Conservation (phyloP, 2,888 invertebrate genomes). For the Tupiocoris notatus region DNA sequence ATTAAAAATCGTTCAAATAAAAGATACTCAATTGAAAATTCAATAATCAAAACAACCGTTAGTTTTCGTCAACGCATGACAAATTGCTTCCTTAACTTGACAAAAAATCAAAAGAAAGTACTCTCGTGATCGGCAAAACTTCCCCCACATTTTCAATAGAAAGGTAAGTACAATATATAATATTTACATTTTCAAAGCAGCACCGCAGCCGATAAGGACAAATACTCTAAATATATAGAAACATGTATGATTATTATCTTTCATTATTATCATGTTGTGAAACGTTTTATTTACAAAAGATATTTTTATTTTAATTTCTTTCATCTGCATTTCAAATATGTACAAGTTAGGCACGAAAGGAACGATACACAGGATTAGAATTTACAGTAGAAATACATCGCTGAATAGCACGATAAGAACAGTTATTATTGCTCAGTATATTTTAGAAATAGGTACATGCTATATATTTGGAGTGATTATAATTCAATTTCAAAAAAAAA, state of each 20-base stretch:
- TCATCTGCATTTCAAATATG: slow-evolving; percentile 10
- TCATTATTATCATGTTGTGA: slow-evolving; percentile 37
- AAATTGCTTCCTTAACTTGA: no score
- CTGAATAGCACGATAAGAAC: slow-evolving; percentile 10
- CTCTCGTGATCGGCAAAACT: no score
- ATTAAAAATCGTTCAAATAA: no score
- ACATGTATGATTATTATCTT: slow-evolving; percentile 36
- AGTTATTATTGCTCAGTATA: slow-evolving; percentile 29
- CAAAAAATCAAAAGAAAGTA: no score
- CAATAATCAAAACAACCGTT: no score
- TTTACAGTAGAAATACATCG: slow-evolving; percentile 13
- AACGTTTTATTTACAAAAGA: slow-evolving; percentile 38
- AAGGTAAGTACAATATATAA: no score
- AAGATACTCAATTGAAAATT: no score
- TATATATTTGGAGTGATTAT: no score
- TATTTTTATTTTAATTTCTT: slow-evolving; percentile 17
- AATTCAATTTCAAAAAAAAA: no score
- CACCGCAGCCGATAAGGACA: not conserved
- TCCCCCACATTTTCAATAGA: no score
- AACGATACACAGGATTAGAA: slow-evolving; percentile 30
- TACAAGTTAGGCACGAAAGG: slow-evolving; percentile 42
- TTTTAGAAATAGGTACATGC: slow-evolving; percentile 7
- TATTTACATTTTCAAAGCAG: not conserved
- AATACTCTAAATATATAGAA: not conserved
- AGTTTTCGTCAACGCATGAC: no score